Conservation (phyloP, 1,140 invertebrate genomes). For the Drosophila kikkawai region DNA sequence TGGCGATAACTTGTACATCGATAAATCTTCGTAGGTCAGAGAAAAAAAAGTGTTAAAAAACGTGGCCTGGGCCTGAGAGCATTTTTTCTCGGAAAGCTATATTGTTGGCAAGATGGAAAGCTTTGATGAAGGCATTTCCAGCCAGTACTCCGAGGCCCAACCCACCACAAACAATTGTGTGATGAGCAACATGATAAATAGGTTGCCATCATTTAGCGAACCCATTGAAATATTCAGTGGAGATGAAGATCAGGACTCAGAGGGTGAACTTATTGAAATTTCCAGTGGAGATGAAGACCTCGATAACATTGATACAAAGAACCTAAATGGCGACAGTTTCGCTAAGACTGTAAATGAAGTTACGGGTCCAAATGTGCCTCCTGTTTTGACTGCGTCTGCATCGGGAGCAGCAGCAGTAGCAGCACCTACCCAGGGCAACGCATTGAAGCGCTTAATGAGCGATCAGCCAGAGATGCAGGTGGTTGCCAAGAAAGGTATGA, state of each 20-base stretch:
- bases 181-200: no score
- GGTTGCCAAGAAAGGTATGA: conserved; percentile 55
- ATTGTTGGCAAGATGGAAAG: conserved; percentile 19
- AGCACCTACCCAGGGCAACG: not conserved
- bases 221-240: no score
- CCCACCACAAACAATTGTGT: no score
- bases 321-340: conserved; percentile 32
- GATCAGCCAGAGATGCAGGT: not conserved
- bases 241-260: conserved; percentile 5
- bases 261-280: conserved; percentile 86
- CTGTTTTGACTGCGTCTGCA: not conserved
- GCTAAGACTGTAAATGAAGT: not conserved
- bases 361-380: not conserved
- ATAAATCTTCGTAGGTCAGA: no score
- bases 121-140: no score
- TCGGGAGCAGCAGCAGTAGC: not conserved
- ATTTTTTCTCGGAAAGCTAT: conserved; percentile 85
- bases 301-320: conserved; percentile 48
- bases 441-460: conserved; percentile 45
- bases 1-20: no score
- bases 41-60: not conserved
- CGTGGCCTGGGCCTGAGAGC: not conserved
- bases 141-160: no score
- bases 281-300: conserved; percentile 86
- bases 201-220: no score